These are phyloP conservation scores for Morbakka virulenta DNA, from an alignment of 30 jellyfish, hydroid and myxozoan species.

Conservation along the genomic window DNA sequence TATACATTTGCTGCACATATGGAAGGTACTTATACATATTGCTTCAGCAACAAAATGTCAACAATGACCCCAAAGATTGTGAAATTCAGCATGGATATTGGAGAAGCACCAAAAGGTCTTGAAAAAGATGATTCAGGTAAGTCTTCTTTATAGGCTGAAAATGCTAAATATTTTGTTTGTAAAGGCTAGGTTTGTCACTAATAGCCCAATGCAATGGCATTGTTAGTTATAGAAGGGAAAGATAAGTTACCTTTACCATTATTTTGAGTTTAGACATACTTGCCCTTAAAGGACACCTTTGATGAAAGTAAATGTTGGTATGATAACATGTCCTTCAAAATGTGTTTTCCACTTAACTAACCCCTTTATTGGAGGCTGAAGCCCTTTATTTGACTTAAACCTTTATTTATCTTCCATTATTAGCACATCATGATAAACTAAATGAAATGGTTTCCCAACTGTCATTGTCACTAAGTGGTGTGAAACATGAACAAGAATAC, in stretches of 20 bases:
- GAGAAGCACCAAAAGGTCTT: constrained; percentile 98
- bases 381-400: too few relatives aligned
- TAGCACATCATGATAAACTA: constrained; percentile 91
- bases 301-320: too few relatives aligned
- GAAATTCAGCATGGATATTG: constrained; percentile 97
- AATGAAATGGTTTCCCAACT: constrained; percentile 93
- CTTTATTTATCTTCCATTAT: too few relatives aligned
- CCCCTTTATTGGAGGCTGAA: too few relatives aligned
- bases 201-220: background rate
- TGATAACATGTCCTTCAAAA: too few relatives aligned
- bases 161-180: background rate
- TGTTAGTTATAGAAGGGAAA: too few relatives aligned
- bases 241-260: too few relatives aligned
- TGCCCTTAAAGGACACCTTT: too few relatives aligned
- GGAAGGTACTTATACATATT: constrained; percentile 96
- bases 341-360: too few relatives aligned
- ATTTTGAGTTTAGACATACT: too few relatives aligned
- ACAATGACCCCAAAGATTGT: constrained; percentile 98
- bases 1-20: constrained; percentile 99
- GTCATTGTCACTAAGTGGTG: constrained; percentile 91
- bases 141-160: background rate
- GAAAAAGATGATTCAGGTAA: constrained; percentile 98
- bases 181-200: too few relatives aligned
- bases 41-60: constrained; percentile 98
- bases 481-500: constrained; percentile 97